These are phyloP conservation scores for Heliangelus exortis DNA, from an alignment of 2,797 vertebrate species.

Conservation along the genomic window DNA sequence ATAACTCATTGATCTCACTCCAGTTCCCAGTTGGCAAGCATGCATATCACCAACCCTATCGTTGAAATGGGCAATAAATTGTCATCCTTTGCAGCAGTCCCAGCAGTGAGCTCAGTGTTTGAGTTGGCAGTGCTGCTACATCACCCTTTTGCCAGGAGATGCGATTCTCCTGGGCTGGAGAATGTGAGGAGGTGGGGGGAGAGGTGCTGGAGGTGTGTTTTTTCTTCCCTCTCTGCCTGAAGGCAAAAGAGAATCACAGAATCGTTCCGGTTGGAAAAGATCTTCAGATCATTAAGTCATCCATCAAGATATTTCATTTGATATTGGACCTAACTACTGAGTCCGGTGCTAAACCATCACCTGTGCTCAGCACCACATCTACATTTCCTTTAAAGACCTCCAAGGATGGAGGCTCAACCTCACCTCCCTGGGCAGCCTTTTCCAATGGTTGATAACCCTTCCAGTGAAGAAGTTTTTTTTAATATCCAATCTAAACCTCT, in stretches of 20 bases:
- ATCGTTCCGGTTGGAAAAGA: too few species aligned
- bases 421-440: too few species aligned
- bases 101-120: slow-evolving; percentile 60
- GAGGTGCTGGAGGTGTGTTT: background rate
- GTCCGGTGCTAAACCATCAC: too few species aligned
- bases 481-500: too few species aligned
- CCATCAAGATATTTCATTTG: too few species aligned
- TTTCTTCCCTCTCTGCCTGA: background rate
- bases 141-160: background rate
- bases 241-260: background rate
- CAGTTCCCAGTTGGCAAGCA: slow-evolving; percentile 59
- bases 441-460: too few species aligned
- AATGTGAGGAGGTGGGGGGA: background rate
- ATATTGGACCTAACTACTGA: too few species aligned
- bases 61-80: slow-evolving; percentile 49
- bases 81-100: slow-evolving; percentile 49
- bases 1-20: slow-evolving; percentile 61
- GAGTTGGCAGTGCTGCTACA: background rate
- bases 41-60: slow-evolving; percentile 31
- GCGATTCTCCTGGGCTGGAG: background rate
- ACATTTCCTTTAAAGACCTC: too few species aligned
- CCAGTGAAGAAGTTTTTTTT: too few species aligned
- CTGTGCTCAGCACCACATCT: too few species aligned
- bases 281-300: too few species aligned
- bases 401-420: too few species aligned